Conservation (phyloP, 1,140 invertebrate species). For the Hypothenemus hampei region DNA sequence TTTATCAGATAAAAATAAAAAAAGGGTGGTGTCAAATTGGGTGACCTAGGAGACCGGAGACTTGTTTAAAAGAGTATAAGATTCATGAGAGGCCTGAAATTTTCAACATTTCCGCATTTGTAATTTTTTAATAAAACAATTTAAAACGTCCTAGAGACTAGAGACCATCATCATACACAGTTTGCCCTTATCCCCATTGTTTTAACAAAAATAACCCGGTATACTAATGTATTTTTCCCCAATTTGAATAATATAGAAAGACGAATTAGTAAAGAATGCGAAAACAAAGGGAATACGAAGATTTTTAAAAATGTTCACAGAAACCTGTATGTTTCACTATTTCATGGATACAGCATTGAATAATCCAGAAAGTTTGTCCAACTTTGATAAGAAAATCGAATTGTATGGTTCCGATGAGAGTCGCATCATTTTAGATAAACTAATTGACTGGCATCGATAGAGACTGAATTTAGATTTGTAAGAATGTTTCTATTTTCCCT, state of each 20-base stretch:
- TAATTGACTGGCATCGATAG: slow-evolving; percentile 29
- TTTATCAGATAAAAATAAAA: no score
- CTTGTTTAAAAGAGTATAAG: no score
- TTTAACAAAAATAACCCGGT: no score
- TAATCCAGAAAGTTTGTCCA: slow-evolving; percentile 34
- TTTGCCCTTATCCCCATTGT: no score
- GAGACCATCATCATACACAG: no score
- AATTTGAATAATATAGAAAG: slow-evolving; percentile 44
- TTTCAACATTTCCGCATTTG: no score
- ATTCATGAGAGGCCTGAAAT: no score
- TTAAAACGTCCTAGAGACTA: no score
- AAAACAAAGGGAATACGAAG: slow-evolving; percentile 59
- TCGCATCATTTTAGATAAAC: slow-evolving; percentile 31
- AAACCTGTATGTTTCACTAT: slow-evolving; percentile 71
- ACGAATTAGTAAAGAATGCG: slow-evolving; percentile 35
- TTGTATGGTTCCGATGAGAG: slow-evolving; percentile 35
- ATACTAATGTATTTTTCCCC: no score
- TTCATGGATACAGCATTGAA: slow-evolving; percentile 43
- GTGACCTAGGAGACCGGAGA: no score
- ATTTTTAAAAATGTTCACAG: slow-evolving; percentile 78
- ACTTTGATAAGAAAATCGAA: slow-evolving; percentile 40
- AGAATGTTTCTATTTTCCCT: neutral
- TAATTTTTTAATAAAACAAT: no score
- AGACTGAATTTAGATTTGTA: slow-evolving; percentile 14
- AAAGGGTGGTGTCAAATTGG: no score